Conservation (phyloP, 1,140 invertebrate genomes). For the Aphidius gifuensis region DNA sequence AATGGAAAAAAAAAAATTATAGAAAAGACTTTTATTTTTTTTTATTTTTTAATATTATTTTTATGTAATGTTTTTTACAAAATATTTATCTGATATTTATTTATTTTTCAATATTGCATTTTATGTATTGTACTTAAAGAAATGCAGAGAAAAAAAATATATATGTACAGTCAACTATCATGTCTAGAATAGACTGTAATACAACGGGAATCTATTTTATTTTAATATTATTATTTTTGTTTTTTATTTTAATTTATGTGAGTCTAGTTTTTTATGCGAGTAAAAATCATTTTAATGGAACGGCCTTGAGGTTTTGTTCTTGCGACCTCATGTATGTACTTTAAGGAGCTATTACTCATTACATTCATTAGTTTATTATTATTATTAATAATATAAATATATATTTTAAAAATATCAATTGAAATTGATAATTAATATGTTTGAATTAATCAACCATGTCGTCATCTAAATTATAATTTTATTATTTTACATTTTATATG, state of each 20-base stretch:
- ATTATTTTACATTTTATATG: too few species aligned
- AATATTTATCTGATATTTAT: too few species aligned
- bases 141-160: not conserved
- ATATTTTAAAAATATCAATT: not conserved
- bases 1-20: too few species aligned
- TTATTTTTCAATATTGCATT: too few species aligned
- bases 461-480: too few species aligned
- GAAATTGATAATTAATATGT: too few species aligned
- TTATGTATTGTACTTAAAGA: not conserved
- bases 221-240: not conserved
- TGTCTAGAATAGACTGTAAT: not conserved
- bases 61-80: too few species aligned
- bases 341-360: not conserved
- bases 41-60: too few species aligned
- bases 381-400: not conserved
- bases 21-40: too few species aligned
- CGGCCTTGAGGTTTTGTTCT: slow-evolving; percentile 45
- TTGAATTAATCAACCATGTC: too few species aligned
- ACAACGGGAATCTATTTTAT: not conserved
- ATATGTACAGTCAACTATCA: not conserved
- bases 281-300: slow-evolving; percentile 30
- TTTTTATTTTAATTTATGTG: too few species aligned
- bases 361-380: not conserved
- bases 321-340: slow-evolving; percentile 14
- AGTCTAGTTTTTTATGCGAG: too few species aligned